A percentile compares a stretch with the other conserved stretches of the same genome.
phyloP scores from a whole-genome alignment of 2,888 invertebrate species.

The Nysson spinosus region DNA sequence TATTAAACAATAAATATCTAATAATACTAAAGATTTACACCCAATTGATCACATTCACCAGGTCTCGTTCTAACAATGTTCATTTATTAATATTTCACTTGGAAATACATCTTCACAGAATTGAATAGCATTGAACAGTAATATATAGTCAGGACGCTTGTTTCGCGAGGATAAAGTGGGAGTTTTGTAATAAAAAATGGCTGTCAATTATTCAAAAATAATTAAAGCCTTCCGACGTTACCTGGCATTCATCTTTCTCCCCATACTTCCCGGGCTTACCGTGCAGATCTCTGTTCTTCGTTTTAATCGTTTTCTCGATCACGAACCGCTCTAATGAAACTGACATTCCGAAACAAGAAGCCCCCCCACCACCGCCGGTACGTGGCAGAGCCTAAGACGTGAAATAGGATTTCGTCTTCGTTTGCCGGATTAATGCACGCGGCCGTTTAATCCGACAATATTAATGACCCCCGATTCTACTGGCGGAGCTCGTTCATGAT shows the following conservation, averaged over 20 bases:
- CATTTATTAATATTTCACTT: no score
- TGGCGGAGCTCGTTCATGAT: slow-evolving; percentile 59
- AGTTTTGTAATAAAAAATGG: no score
- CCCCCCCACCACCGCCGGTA: slow-evolving; percentile 20
- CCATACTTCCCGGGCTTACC: background rate
- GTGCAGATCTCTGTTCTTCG: slow-evolving; percentile 7
- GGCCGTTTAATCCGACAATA: slow-evolving; percentile 76
- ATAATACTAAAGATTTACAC: no score
- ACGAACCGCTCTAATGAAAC: slow-evolving; percentile 67
- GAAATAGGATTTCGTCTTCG: slow-evolving; percentile 73
- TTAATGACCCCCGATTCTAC: slow-evolving; percentile 74
- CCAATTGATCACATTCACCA: no score
- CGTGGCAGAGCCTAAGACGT: slow-evolving; percentile 54
- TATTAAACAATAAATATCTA: no score
- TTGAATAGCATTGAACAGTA: no score
- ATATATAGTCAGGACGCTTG: no score
- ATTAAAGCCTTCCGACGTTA: slow-evolving; percentile 32
- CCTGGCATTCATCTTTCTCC: slow-evolving; percentile 20
- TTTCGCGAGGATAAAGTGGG: no score
- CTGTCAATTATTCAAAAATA: slow-evolving; percentile 43
- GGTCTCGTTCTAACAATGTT: no score
- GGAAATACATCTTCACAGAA: no score
- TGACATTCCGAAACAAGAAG: slow-evolving; percentile 71
- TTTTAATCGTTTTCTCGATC: slow-evolving; percentile 69
- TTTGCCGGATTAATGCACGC: slow-evolving; percentile 71